Base-by-base conservation (phyloP, 2,888 invertebrate genomes). In the Strigamia crassipes region DNA sequence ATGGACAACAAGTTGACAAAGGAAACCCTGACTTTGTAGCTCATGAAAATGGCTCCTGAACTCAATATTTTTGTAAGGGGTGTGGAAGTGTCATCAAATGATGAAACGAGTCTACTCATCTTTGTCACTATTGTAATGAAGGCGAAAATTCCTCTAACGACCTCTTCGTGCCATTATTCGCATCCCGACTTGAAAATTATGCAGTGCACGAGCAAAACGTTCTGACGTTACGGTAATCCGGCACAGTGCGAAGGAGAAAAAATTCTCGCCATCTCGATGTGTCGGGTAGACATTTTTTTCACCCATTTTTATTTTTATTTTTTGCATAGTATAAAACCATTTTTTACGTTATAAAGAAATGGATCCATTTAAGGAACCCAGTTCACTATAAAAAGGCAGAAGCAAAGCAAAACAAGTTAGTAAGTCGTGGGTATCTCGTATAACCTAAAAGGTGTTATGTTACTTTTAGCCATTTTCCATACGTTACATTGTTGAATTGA, bases 1-100 rank as follows among this genome's bases (percentile, higher is more conserved):
- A 51, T 51, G 51, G 51, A 51, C 51, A 51, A 51, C 51, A 51
- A 51, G 51, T 51, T 51, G 51, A 51, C 51, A 51, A 51, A 51
- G 51, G 51, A 15, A 51, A 51, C 51, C 51, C 51, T 51, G 18
- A 51, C 51, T 51, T 51, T 51, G 51, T 51, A 51, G 51, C 51
- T 51, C 51, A 51, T 51, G 51, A 51, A 51, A 51, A 51, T 51
- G 18, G 51, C 18, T 51, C 18, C 51, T 51, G n/a, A 15, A 51
- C 51, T 51, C 51, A 51, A 51, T 51, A 51, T 51, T 51, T 51
- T 51, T 51, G 51, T 51, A 18, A 51, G 51, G 51, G 51, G 51
- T 51, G 51, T 51, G 51, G n/a, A 18, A 51, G 51, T 51, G 51
- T 51, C 51, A 51, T 51, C 18, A 51, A 51, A 51, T 51, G 51